These are phyloP conservation scores for Rhimphoctona megacephalus DNA, from an alignment of 2,888 invertebrate species.

Conservation along the genomic window DNA sequence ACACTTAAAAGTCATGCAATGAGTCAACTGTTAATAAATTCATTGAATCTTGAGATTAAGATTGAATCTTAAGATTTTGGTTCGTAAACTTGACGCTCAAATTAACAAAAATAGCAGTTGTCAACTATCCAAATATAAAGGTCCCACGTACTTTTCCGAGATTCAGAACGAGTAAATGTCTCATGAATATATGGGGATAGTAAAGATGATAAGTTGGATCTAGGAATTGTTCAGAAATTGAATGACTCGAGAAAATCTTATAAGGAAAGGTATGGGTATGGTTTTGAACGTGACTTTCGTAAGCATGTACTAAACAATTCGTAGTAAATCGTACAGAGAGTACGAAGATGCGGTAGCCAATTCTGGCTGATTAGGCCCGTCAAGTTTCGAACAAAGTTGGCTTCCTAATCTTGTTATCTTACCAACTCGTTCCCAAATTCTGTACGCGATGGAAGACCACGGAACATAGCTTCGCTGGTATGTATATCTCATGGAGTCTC, in stretches of 20 bases:
- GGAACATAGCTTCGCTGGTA: constrained; percentile 12
- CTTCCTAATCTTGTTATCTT: constrained; percentile 81
- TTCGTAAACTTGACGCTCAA: background rate
- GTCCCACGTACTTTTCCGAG: background rate
- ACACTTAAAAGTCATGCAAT: no score
- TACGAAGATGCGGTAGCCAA: constrained; percentile 18
- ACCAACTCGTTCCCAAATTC: constrained; percentile 79
- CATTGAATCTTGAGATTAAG: no score
- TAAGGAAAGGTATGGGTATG: constrained; percentile 1
- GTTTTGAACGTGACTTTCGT: constrained; percentile 14
- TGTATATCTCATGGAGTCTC: constrained; percentile 9
- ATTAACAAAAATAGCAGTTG: background rate
- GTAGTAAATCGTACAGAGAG: constrained; percentile 43
- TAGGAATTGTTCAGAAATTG: constrained; percentile 18
- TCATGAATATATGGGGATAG: background rate
- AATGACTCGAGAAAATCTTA: constrained; percentile 12
- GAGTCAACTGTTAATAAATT: no score
- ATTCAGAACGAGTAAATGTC: background rate
- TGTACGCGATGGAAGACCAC: constrained; percentile 67
- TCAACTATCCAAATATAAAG: background rate
- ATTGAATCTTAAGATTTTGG: no score
- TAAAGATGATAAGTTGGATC: background rate
- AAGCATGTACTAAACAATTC: constrained; percentile 46
- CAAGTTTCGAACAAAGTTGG: constrained; percentile 81
- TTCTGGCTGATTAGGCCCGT: constrained; percentile 79